These are phyloP conservation scores for Coranthus polyacanthus DNA, from an alignment of 2,797 vertebrate species.

Conservation along the genomic window DNA sequence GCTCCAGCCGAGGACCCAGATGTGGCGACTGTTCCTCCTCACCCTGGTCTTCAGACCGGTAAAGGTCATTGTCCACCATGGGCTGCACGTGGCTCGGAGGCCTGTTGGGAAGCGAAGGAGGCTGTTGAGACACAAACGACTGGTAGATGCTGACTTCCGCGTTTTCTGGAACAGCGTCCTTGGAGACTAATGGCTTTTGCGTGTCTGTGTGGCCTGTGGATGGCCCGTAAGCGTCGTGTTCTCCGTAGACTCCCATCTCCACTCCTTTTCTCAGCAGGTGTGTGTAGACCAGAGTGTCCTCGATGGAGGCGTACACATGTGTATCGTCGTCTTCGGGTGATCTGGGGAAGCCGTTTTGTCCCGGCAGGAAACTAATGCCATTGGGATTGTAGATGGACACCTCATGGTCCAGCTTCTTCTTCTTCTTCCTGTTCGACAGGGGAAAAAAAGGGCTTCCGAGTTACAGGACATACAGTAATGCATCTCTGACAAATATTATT, in stretches of 20 bases:
- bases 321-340: constrained; percentile 81
- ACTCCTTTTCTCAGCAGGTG: constrained; percentile 85
- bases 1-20: constrained; percentile 49
- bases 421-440: constrained; percentile 78
- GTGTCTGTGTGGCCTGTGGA: constrained; percentile 80
- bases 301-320: constrained; percentile 91
- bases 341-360: constrained; percentile 71
- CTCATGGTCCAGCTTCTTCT: constrained; percentile 70
- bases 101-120: constrained; percentile 82
- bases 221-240: constrained; percentile 82
- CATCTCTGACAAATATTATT: not conserved
- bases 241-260: constrained; percentile 46
- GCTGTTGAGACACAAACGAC: constrained; percentile 74
- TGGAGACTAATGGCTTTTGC: constrained; percentile 21
- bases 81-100: constrained; percentile 18
- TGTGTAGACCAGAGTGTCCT: constrained; percentile 91
- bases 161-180: not conserved
- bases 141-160: constrained; percentile 84
- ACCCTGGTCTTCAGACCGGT: constrained; percentile 59
- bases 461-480: not conserved
- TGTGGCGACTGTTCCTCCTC: constrained; percentile 6
- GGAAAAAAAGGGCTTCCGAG: not conserved
- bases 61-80: constrained; percentile 79
- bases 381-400: constrained; percentile 89
- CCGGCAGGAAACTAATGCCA: constrained; percentile 81